phyloP scores from a whole-genome alignment of 2,113 vertebrate species.

The zebrafish (Danio rerio) region DNA sequence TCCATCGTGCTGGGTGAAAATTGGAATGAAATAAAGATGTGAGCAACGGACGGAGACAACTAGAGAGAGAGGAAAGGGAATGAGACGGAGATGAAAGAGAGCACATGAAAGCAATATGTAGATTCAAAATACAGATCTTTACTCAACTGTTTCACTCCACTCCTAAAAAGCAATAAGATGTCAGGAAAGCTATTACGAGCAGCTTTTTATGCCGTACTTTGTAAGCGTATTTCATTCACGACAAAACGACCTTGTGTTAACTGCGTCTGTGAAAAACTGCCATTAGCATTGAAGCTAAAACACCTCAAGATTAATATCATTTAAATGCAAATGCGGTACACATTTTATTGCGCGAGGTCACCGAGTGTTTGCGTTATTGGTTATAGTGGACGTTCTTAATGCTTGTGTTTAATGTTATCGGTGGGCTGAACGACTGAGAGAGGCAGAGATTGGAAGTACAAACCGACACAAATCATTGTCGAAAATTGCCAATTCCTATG shows the following conservation, averaged over 20 bases:
- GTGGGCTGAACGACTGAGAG: background rate
- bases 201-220: slow-evolving; percentile 39
- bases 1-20: slow-evolving; percentile 72
- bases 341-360: slow-evolving; percentile 25
- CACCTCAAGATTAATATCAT: slow-evolving; percentile 40
- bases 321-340: slow-evolving; percentile 43
- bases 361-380: background rate
- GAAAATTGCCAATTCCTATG: background rate
- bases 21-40: slow-evolving; percentile 77
- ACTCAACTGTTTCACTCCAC: slow-evolving; percentile 39
- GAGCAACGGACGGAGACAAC: slow-evolving; percentile 66
- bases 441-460: background rate
- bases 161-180: slow-evolving; percentile 48
- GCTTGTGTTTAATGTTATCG: background rate
- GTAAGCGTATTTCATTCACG: slow-evolving; percentile 26
- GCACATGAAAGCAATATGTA: slow-evolving; percentile 58
- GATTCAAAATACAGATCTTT: slow-evolving; percentile 50
- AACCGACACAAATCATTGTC: background rate
- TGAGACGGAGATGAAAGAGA: slow-evolving; percentile 47
- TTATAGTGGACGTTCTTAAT: background rate
- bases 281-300: slow-evolving; percentile 34
- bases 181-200: slow-evolving; percentile 41
- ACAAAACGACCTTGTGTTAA: slow-evolving; percentile 25
- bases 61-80: slow-evolving; percentile 56
- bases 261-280: slow-evolving; percentile 28